These are phyloP conservation scores for Penaeus japonicus DNA, from an alignment of 1,140 invertebrate species.

Conservation along the genomic window DNA sequence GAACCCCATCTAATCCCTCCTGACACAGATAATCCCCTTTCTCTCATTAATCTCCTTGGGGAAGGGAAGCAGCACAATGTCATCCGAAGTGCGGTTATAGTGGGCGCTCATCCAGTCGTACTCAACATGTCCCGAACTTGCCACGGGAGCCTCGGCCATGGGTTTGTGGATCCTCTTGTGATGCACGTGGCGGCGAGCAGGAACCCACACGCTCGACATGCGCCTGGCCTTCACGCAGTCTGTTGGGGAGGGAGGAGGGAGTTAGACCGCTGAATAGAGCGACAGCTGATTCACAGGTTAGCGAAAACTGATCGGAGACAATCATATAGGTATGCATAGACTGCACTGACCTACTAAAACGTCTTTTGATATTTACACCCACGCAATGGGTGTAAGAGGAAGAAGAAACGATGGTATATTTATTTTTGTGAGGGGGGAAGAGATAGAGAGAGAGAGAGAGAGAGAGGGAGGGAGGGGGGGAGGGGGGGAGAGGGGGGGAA, in stretches of 20 bases:
- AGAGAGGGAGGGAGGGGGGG: too few relatives aligned
- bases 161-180: slow-evolving; percentile 18
- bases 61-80: slow-evolving; percentile 25
- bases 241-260: not conserved
- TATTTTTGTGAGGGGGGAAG: too few relatives aligned
- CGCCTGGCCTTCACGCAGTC: slow-evolving; percentile 33
- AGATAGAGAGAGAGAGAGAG: too few relatives aligned
- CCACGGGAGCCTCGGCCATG: not conserved
- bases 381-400: too few relatives aligned
- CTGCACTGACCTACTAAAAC: too few relatives aligned
- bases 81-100: slow-evolving; percentile 28
- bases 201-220: slow-evolving; percentile 35
- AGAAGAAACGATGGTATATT: too few relatives aligned
- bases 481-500: too few relatives aligned
- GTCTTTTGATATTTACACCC: too few relatives aligned
- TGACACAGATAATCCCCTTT: slow-evolving; percentile 36
- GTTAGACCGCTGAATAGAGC: too few relatives aligned
- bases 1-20: not conserved
- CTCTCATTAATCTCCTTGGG: not conserved
- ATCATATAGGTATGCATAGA: too few relatives aligned
- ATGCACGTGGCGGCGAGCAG: not conserved
- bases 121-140: slow-evolving; percentile 14
- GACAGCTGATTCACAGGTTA: too few relatives aligned
- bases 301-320: too few relatives aligned
- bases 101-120: slow-evolving; percentile 48